Percentiles rank a stretch among this genome's conserved stretches.
phyloP scores from a whole-genome alignment of 92 coral and sea anemone species.

The Epizoanthus ramosus region DNA sequence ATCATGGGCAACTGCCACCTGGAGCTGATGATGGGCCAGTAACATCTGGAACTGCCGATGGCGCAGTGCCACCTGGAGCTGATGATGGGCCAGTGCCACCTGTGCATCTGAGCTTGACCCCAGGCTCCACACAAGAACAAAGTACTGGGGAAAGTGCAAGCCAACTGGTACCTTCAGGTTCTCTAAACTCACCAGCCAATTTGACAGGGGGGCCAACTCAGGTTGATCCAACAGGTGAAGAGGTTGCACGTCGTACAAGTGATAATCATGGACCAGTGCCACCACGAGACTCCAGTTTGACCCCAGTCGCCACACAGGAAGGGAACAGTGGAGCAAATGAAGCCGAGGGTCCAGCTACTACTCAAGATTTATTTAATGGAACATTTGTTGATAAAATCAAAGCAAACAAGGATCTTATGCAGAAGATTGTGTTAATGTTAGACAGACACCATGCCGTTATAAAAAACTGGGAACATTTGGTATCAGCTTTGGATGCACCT shows the following conservation, averaged over 20 bases:
- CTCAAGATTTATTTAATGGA: neutral
- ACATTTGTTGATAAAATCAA: neutral
- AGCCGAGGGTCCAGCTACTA: no score
- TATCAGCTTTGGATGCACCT: conserved; percentile 4
- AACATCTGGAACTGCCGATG: neutral
- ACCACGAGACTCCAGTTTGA: neutral
- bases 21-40: no score
- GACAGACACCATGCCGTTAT: conserved; percentile 16
- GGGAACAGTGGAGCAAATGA: neutral
- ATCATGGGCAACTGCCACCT: no score
- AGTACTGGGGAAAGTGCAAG: neutral
- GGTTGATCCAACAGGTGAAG: neutral
- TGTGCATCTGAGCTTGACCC: neutral
- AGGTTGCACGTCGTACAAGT: no score
- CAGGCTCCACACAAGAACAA: conserved; percentile 8
- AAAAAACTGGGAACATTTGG: conserved; percentile 29
- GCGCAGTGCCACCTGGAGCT: neutral
- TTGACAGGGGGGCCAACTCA: neutral
- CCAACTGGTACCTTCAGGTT: neutral
- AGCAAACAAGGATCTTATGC: neutral
- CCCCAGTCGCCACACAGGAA: conserved; percentile 13
- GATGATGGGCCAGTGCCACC: neutral
- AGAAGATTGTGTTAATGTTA: neutral
- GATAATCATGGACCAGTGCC: neutral
- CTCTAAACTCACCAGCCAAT: neutral